Conservation (phyloP, 1,140 invertebrate genomes). For the Rhynchophorus ferrugineus region DNA sequence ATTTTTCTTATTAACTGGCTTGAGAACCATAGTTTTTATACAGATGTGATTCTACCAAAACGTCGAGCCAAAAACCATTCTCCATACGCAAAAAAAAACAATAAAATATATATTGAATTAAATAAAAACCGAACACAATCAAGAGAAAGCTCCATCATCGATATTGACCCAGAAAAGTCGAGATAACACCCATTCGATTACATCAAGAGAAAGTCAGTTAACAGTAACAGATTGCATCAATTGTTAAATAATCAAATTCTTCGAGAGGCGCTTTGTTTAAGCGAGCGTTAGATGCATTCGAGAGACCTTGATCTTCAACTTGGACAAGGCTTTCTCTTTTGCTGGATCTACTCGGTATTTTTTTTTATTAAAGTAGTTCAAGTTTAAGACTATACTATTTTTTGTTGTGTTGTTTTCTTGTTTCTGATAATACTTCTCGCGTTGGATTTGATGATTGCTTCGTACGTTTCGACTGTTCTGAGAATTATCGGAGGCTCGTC, state of each 20-base stretch:
- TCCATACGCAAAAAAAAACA: too few relatives aligned
- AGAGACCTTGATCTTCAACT: conserved; percentile 8
- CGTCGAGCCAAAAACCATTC: too few relatives aligned
- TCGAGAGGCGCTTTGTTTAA: not conserved
- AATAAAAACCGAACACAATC: not conserved
- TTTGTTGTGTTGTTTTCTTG: too few relatives aligned
- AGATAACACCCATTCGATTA: conserved; percentile 5
- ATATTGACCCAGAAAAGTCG: conserved; percentile 8
- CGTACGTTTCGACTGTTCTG: too few relatives aligned
- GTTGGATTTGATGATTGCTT: too few relatives aligned
- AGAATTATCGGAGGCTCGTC: too few relatives aligned
- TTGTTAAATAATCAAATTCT: conserved; percentile 1
- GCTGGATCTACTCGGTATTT: not conserved
- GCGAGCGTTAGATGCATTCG: not conserved
- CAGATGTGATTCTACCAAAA: too few relatives aligned
- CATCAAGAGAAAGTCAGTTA: conserved; percentile 3
- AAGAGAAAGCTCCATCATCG: not conserved
- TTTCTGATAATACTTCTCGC: too few relatives aligned
- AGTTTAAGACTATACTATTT: too few relatives aligned
- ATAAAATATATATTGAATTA: too few relatives aligned
- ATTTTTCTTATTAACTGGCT: too few relatives aligned
- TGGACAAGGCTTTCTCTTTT: conserved; percentile 3
- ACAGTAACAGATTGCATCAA: not conserved
- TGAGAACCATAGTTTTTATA: too few relatives aligned
- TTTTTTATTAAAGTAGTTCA: conserved; percentile 4